Evolutionary conservation across 2,113 vertebrate species (phyloP).

Genomic region (Rhynchopsitta pachyrhyncha): DNA sequence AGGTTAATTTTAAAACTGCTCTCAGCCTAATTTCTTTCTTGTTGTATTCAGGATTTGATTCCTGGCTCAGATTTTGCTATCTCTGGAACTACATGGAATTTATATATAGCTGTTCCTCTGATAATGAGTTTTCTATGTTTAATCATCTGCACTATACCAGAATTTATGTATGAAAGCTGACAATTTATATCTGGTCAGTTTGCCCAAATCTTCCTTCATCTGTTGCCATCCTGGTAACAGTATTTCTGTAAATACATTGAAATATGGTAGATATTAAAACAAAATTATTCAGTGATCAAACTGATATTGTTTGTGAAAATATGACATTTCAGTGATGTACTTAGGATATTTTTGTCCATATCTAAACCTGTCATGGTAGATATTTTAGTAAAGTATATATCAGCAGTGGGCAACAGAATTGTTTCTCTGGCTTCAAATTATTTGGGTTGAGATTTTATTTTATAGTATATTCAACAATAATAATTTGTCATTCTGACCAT

Average conservation of each 20-base stretch:
- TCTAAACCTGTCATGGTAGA: accelerated
- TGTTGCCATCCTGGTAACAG: neutral
- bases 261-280: neutral
- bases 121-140: neutral
- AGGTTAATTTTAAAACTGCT: neutral
- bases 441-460: neutral
- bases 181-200: neutral
- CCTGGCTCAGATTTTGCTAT: neutral
- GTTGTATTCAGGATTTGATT: neutral
- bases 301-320: neutral
- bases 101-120: neutral
- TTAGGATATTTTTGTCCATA: neutral
- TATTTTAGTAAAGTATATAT: neutral
- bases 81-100: neutral
- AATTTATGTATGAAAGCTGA: neutral
- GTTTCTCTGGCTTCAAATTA: neutral
- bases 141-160: neutral
- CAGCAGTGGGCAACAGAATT: neutral
- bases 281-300: neutral
- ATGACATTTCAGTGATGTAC: neutral
- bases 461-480: neutral
- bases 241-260: neutral
- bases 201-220: neutral
- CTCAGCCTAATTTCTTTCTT: neutral
- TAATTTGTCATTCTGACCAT: neutral